Conservation (phyloP, 2,888 invertebrate species). For the Caenorhabditis sulstoni region DNA sequence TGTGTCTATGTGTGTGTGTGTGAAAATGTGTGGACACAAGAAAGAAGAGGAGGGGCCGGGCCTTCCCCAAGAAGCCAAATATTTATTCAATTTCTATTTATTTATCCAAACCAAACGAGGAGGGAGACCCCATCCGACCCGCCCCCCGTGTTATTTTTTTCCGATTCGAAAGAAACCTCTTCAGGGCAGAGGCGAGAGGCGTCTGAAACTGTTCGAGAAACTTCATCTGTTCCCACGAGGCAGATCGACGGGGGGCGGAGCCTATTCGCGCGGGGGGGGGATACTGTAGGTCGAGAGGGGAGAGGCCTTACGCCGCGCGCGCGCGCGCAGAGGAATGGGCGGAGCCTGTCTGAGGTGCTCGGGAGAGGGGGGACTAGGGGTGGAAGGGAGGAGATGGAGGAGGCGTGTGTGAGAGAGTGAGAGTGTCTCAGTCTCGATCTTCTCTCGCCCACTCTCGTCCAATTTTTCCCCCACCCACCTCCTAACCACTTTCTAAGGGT, state of each 20-base stretch:
- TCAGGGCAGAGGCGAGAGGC: no score
- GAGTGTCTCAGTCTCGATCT: not conserved
- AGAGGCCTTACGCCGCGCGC: not conserved
- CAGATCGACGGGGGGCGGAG: not conserved
- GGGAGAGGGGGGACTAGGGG: constrained; percentile 1
- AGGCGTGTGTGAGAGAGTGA: not conserved
- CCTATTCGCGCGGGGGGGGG: not conserved
- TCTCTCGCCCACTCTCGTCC: constrained; percentile 5
- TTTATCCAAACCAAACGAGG: constrained; percentile 54
- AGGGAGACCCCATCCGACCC: constrained; percentile 8
- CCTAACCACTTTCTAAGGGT: not conserved
- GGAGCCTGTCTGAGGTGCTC: constrained; percentile 12
- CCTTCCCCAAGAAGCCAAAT: constrained; percentile 63
- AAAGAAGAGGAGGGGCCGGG: constrained; percentile 37
- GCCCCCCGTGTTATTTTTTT: not conserved
- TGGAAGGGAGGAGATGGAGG: not conserved
- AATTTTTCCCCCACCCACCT: not conserved
- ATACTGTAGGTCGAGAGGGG: not conserved
- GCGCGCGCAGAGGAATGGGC: constrained; percentile 10
- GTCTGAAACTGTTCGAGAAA: no score
- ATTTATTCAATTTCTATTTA: constrained; percentile 67
- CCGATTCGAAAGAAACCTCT: not conserved
- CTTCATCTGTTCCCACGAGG: no score
- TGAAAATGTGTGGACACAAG: constrained; percentile 38
- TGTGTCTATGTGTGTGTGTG: constrained; percentile 20